Evolutionary conservation across 2,797 vertebrate genomes (phyloP).

Genomic region (Rhincodon typus): DNA sequence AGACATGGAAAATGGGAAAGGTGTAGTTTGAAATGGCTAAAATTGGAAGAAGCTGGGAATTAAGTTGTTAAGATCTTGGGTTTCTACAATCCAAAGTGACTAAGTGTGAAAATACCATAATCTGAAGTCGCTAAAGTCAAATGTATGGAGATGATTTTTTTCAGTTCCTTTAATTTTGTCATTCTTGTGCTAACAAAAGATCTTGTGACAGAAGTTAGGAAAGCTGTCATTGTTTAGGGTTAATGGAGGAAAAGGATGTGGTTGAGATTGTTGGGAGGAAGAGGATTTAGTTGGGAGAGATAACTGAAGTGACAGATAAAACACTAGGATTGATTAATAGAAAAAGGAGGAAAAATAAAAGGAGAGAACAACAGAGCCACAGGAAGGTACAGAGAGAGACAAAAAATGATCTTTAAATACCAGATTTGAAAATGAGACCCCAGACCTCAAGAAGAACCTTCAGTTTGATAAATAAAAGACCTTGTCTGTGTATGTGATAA

Average conservation of each 20-base stretch:
- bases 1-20: background rate
- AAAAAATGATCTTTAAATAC: background rate
- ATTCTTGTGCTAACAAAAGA: background rate
- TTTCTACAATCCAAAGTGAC: too few species aligned
- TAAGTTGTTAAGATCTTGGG: too few species aligned
- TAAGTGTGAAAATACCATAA: too few species aligned
- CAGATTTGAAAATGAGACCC: background rate
- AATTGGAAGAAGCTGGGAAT: too few species aligned
- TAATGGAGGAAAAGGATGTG: background rate
- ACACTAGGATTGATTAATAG: background rate
- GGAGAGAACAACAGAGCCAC: background rate
- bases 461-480: background rate
- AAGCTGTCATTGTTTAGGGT: background rate
- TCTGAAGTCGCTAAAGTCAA: background rate
- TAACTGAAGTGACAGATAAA: background rate
- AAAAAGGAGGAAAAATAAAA: background rate
- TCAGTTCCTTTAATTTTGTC: background rate
- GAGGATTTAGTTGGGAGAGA: background rate
- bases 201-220: background rate
- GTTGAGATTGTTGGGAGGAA: background rate
- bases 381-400: background rate
- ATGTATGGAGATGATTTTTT: background rate
- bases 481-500: background rate
- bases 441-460: background rate
- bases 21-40: background rate